A percentile compares a stretch with the other conserved stretches of the same genome.
Conservation (phyloP, 2,113 vertebrate genomes). For the Mesocricetus auratus region DNA sequence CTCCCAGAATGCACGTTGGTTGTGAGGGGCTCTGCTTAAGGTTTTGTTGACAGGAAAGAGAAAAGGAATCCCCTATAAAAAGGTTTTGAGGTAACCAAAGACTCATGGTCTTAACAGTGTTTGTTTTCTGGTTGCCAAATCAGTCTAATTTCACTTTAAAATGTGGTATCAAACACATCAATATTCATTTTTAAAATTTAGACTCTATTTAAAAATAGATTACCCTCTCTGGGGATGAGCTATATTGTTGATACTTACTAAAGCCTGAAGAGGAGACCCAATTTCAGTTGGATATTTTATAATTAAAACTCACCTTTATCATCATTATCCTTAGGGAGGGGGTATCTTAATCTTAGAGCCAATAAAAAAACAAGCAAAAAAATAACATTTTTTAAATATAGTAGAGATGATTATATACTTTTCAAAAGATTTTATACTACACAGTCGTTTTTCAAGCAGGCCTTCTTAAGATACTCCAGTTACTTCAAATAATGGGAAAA, state of each 20-base stretch:
- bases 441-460: neutral
- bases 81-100: neutral
- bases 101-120: neutral
- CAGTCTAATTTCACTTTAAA: constrained; percentile 5
- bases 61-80: neutral
- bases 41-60: neutral
- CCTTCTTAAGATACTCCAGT: neutral
- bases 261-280: neutral
- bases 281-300: neutral
- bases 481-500: neutral
- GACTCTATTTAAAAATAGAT: constrained; percentile 10
- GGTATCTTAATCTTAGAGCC: neutral
- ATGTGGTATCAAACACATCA: neutral
- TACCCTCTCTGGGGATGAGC: neutral
- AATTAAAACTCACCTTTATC: constrained; percentile 27
- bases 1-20: neutral
- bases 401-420: neutral
- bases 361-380: neutral
- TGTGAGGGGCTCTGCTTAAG: neutral
- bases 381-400: neutral
- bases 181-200: constrained; percentile 9
- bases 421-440: constrained; percentile 18
- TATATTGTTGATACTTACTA: neutral
- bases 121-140: neutral
- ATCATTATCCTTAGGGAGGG: neutral